These are phyloP conservation scores for Festucalex cinctus DNA, from an alignment of 2,113 vertebrate species.

Conservation along the genomic window DNA sequence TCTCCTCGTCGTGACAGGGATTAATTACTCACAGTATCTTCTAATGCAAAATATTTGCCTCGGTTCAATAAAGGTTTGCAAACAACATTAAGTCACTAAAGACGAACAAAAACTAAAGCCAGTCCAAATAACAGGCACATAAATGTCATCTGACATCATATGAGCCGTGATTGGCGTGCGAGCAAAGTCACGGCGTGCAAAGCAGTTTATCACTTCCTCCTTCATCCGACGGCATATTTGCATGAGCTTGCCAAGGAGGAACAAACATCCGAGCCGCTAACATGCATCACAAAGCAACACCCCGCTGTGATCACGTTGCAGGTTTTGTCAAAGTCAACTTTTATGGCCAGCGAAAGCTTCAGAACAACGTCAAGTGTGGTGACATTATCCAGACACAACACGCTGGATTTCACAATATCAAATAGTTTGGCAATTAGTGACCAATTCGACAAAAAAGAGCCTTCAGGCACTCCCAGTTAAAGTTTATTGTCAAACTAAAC, in stretches of 20 bases:
- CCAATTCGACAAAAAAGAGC: too few species aligned
- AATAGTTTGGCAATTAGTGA: too few species aligned
- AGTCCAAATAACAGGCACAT: not conserved
- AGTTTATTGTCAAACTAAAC: too few species aligned
- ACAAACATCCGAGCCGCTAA: conserved; percentile 6
- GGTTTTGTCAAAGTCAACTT: not conserved
- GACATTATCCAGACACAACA: too few species aligned
- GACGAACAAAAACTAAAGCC: too few species aligned
- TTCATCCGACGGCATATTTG: conserved; percentile 48
- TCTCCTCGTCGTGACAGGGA: too few species aligned
- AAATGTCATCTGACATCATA: conserved; percentile 1
- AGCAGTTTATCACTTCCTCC: conserved; percentile 49
- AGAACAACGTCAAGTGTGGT: not conserved
- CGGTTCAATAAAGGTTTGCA: too few species aligned
- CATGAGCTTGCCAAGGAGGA: conserved; percentile 44
- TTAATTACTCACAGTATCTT: too few species aligned
- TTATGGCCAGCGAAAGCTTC: not conserved
- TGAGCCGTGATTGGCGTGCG: not conserved
- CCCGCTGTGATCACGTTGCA: not conserved
- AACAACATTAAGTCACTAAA: too few species aligned
- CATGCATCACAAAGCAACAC: not conserved
- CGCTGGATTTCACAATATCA: not conserved
- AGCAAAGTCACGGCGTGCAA: conserved; percentile 18
- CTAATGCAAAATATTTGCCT: too few species aligned
- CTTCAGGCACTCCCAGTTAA: too few species aligned